These are phyloP conservation scores for Drosophila parthenogenetica DNA, from an alignment of 2,888 invertebrate genomes.

Conservation along the genomic window DNA sequence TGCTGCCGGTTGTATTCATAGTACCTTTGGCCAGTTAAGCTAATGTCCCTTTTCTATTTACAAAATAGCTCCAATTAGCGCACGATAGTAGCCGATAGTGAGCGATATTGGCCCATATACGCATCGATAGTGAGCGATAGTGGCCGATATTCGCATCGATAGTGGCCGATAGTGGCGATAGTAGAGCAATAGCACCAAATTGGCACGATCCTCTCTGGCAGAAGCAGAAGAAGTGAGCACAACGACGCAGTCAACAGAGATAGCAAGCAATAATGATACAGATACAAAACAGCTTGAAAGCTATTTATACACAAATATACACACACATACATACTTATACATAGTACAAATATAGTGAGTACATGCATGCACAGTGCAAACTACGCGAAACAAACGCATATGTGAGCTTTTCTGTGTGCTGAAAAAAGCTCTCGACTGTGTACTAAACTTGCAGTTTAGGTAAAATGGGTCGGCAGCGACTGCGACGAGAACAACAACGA, in stretches of 20 bases:
- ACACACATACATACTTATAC: slow-evolving; percentile 3
- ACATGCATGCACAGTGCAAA: slow-evolving; percentile 36
- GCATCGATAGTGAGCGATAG: too few relatives aligned
- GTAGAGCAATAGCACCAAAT: too few relatives aligned
- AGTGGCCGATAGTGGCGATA: too few relatives aligned
- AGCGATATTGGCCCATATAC: too few relatives aligned
- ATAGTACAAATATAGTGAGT: slow-evolving; percentile 4
- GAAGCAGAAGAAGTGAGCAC: slow-evolving; percentile 17
- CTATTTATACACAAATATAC: slow-evolving; percentile 26
- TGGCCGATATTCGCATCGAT: too few relatives aligned
- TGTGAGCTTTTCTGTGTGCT: slow-evolving; percentile 35
- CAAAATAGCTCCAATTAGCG: too few relatives aligned
- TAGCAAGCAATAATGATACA: slow-evolving; percentile 32
- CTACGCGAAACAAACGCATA: slow-evolving; percentile 34
- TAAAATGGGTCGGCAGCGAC: slow-evolving; percentile 35
- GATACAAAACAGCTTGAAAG: slow-evolving; percentile 36
- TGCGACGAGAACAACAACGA: slow-evolving; percentile 2
- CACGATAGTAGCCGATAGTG: too few relatives aligned
- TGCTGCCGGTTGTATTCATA: too few relatives aligned
- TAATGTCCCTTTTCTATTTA: too few relatives aligned
- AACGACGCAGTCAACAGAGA: slow-evolving; percentile 39
- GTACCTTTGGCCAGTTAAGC: too few relatives aligned
- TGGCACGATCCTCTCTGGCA: slow-evolving; percentile 44
- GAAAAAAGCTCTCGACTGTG: slow-evolving; percentile 27
- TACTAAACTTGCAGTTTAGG: slow-evolving; percentile 40